Percentiles rank a stretch among this genome's conserved stretches.
Conservation (phyloP, 2,888 invertebrate genomes). For the Cyrtodaria siliqua region DNA sequence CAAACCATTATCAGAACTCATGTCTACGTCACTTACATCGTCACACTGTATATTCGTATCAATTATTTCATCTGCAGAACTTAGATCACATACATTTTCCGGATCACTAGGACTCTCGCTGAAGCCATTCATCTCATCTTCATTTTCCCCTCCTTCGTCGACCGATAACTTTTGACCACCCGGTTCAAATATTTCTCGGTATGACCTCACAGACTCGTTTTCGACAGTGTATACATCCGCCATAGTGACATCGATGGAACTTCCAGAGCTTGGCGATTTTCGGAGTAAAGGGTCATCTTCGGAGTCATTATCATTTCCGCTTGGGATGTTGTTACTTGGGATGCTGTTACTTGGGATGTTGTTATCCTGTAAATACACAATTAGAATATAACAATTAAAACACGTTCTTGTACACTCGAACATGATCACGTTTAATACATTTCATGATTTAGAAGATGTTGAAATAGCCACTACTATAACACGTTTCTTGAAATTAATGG, state of each 20-base stretch:
- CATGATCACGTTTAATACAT: too few species aligned
- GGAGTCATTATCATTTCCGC: constrained; percentile 48
- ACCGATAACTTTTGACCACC: neutral
- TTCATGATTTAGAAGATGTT: too few species aligned
- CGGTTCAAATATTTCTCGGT: constrained; percentile 7
- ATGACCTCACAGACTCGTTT: constrained; percentile 1
- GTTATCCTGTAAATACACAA: too few species aligned
- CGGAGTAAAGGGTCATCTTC: constrained; percentile 59
- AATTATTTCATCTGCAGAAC: neutral
- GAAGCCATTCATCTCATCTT: neutral
- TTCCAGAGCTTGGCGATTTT: constrained; percentile 57
- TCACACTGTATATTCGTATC: neutral
- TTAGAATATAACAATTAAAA: too few species aligned
- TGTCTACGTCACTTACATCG: constrained; percentile 7
- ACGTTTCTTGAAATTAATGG: too few species aligned
- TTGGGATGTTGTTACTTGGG: constrained; percentile 10
- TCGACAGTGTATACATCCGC: constrained; percentile 37
- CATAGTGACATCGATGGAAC: constrained; percentile 53
- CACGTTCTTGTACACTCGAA: too few species aligned
- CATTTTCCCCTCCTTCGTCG: neutral
- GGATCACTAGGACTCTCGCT: neutral
- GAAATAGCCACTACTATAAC: too few species aligned
- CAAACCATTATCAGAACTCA: constrained; percentile 2
- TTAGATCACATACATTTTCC: too few species aligned
- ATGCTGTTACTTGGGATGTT: constrained; percentile 11